A percentile compares a stretch with the other conserved stretches of the same genome.
These are phyloP conservation scores for Styela clava DNA, from an alignment of 23 tunicate species.

Conservation along the genomic window DNA sequence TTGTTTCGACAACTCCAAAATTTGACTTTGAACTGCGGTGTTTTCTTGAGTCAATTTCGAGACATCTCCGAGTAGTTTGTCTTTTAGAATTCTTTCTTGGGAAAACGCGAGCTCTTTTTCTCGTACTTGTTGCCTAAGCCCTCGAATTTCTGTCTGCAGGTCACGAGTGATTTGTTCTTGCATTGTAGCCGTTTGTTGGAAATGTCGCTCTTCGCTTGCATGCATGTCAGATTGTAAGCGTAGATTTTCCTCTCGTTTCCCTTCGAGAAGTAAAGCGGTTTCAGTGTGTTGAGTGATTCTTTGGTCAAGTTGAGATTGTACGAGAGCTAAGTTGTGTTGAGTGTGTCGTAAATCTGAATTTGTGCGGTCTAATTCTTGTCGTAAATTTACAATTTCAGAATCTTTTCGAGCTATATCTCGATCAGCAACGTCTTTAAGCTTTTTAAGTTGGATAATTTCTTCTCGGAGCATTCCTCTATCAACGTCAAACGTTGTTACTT, in stretches of 20 bases:
- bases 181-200: conserved; percentile 64
- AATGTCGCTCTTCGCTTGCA: conserved; percentile 70
- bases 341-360: conserved; percentile 72
- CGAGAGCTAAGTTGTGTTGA: conserved; percentile 52
- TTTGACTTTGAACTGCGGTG: conserved; percentile 61
- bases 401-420: conserved; percentile 77
- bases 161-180: conserved; percentile 88
- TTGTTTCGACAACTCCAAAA: conserved; percentile 75
- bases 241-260: conserved; percentile 73
- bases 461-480: conserved; percentile 26
- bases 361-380: conserved; percentile 69
- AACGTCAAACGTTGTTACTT: conserved; percentile 28
- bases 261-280: conserved; percentile 61
- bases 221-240: conserved; percentile 83
- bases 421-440: conserved; percentile 83
- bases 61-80: conserved; percentile 62
- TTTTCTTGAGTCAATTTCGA: conserved; percentile 70
- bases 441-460: conserved; percentile 74
- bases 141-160: conserved; percentile 63
- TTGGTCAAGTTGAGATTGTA: conserved; percentile 75
- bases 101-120: conserved; percentile 56
- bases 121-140: conserved; percentile 70
- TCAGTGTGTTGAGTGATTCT: conserved; percentile 73
- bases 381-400: conserved; percentile 55
- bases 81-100: conserved; percentile 79